phyloP scores from a whole-genome alignment of 2,888 invertebrate genomes.

The Noctua pronuba region DNA sequence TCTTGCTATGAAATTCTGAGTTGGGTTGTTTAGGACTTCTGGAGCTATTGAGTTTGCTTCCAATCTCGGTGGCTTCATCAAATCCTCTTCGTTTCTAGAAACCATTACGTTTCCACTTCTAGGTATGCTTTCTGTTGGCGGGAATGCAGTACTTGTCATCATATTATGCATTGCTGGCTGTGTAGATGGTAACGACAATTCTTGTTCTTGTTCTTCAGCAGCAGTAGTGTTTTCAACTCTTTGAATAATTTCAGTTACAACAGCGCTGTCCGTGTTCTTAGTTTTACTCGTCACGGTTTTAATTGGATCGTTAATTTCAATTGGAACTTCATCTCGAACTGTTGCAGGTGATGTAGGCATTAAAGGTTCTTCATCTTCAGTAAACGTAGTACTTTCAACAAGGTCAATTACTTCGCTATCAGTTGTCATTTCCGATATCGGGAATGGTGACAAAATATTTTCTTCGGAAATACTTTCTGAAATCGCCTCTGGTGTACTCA shows the following conservation, averaged over 20 bases:
- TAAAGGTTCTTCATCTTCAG: background rate
- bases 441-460: background rate
- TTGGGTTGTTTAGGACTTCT: background rate
- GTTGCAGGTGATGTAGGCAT: slow-evolving; percentile 4
- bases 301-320: background rate
- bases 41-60: background rate
- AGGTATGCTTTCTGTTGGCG: background rate
- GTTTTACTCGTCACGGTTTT: background rate
- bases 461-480: background rate
- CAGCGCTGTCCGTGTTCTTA: background rate
- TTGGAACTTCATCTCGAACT: background rate
- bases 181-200: background rate
- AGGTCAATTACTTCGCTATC: background rate
- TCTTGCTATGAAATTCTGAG: background rate
- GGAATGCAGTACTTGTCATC: background rate
- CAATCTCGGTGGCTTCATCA: background rate
- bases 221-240: background rate
- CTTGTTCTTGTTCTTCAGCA: slow-evolving; percentile 4
- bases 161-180: background rate
- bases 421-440: slow-evolving; percentile 11
- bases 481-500: background rate
- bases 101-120: background rate
- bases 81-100: slow-evolving; percentile 5
- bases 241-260: background rate
- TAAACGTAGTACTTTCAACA: background rate